Percentiles rank a stretch among this genome's conserved stretches.
Evolutionary conservation across 35 echinoderm and acorn worm species (phyloP).

Genomic region (Holothuria glaberrima): DNA sequence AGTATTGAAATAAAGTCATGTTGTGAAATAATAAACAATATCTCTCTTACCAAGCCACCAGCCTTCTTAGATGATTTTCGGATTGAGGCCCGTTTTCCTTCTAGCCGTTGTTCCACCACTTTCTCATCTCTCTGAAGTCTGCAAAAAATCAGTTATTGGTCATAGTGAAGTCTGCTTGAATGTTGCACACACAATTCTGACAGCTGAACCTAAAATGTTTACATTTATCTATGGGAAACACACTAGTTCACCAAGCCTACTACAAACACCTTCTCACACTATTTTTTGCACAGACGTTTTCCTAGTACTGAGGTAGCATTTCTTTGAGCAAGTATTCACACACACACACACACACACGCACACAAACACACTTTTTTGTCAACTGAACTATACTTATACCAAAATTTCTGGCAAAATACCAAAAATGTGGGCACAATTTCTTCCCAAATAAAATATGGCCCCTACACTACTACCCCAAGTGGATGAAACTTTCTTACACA

Average conservation of each 20-base stretch:
- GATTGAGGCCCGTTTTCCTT: constrained; percentile 59
- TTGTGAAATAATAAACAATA: too few species aligned
- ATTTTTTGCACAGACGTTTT: too few species aligned
- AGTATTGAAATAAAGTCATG: too few species aligned
- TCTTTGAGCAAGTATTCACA: not conserved
- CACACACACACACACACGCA: not conserved
- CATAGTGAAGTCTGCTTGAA: too few species aligned
- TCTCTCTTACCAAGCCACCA: constrained; percentile 86
- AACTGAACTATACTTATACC: too few species aligned
- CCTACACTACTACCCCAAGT: not conserved
- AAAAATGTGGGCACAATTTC: not conserved
- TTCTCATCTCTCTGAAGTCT: constrained; percentile 91
- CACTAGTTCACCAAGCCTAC: too few species aligned
- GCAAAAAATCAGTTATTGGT: not conserved
- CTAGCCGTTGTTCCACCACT: constrained; percentile 46
- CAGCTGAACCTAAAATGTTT: too few species aligned
- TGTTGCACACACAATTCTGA: too few species aligned
- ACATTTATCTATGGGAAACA: too few species aligned
- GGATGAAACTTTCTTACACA: too few species aligned
- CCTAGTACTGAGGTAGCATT: too few species aligned
- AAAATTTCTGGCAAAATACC: not conserved
- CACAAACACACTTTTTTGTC: not conserved
- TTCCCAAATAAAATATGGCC: not conserved
- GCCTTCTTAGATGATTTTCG: constrained; percentile 80
- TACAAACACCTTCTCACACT: too few species aligned